Evolutionary conservation across 2,113 vertebrate genomes (phyloP).

Genomic region (Anguilla rostrata): DNA sequence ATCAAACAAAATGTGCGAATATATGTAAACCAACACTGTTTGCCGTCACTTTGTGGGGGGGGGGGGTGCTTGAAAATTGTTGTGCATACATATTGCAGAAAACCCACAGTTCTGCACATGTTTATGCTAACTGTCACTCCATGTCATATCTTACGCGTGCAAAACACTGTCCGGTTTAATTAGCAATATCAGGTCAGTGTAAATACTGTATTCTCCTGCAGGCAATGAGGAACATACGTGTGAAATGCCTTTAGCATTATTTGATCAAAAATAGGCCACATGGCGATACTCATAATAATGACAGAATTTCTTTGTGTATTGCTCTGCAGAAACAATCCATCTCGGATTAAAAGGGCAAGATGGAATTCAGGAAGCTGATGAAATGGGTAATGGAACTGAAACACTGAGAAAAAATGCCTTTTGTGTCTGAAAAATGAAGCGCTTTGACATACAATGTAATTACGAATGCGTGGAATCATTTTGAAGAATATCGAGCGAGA

Average conservation of each 20-base stretch:
- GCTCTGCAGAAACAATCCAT: slow-evolving; percentile 37
- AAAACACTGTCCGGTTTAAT: slow-evolving; percentile 44
- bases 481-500: slow-evolving; percentile 20
- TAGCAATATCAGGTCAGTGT: slow-evolving; percentile 44
- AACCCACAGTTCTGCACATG: slow-evolving; percentile 22
- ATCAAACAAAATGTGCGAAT: not conserved
- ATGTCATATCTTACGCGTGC: slow-evolving; percentile 37
- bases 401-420: not conserved
- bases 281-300: slow-evolving; percentile 59
- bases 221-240: slow-evolving; percentile 60
- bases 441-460: slow-evolving; percentile 29
- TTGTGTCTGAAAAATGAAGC: slow-evolving; percentile 25
- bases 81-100: slow-evolving; percentile 16
- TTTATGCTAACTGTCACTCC: slow-evolving; percentile 45
- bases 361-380: slow-evolving; percentile 4
- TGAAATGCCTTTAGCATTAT: slow-evolving; percentile 59
- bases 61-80: slow-evolving; percentile 18
- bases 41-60: not conserved
- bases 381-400: slow-evolving; percentile 18
- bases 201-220: slow-evolving; percentile 45
- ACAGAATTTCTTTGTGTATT: slow-evolving; percentile 48
- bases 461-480: slow-evolving; percentile 20
- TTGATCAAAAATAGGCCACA: slow-evolving; percentile 70
- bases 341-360: slow-evolving; percentile 2
- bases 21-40: slow-evolving; percentile 6